These are phyloP conservation scores for Lymantria monacha DNA, from an alignment of 2,888 invertebrate species.

Conservation along the genomic window DNA sequence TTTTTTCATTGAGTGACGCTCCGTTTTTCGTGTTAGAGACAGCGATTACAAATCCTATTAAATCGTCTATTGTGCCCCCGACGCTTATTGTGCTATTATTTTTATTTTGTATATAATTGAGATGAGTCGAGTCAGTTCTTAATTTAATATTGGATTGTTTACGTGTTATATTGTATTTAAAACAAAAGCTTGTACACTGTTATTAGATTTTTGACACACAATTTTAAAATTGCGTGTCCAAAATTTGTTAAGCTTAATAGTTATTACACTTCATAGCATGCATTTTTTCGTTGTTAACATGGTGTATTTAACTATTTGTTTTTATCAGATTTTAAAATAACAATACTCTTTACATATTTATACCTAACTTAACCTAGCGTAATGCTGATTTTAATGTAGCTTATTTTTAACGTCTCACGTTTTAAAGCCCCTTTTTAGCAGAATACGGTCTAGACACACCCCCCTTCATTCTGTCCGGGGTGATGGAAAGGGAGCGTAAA, in stretches of 20 bases:
- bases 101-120: slow-evolving; percentile 67
- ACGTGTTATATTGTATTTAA: slow-evolving; percentile 55
- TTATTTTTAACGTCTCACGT: too few species aligned
- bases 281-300: background rate
- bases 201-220: background rate
- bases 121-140: slow-evolving; percentile 57
- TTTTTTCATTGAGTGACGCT: slow-evolving; percentile 67
- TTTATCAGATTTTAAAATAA: background rate
- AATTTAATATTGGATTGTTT: slow-evolving; percentile 62
- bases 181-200: slow-evolving; percentile 27
- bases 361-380: too few species aligned
- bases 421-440: too few species aligned
- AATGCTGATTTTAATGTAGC: too few species aligned
- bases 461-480: too few species aligned
- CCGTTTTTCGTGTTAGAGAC: slow-evolving; percentile 50
- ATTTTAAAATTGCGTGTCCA: background rate
- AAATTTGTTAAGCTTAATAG: too few species aligned
- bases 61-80: slow-evolving; percentile 51
- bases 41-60: slow-evolving; percentile 70
- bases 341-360: background rate
- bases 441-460: too few species aligned
- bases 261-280: background rate
- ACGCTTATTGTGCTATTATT: slow-evolving; percentile 49
- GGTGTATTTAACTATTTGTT: background rate
- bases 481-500: too few species aligned